phyloP scores from a whole-genome alignment of 2,113 vertebrate species.

The Bufo bufo region DNA sequence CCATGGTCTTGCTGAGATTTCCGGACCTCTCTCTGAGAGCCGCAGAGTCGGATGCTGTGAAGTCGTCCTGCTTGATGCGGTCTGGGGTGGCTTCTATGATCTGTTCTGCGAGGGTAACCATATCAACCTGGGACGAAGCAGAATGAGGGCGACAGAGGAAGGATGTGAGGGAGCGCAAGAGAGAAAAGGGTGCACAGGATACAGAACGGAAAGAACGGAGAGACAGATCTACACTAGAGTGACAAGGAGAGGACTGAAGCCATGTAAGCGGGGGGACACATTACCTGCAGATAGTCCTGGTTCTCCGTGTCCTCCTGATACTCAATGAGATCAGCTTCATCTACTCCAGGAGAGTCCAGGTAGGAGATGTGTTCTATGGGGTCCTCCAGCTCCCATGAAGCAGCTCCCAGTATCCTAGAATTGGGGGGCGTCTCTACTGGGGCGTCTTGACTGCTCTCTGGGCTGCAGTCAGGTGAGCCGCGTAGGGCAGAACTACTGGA shows the following conservation, averaged over 20 bases:
- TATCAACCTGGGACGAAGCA: slow-evolving; percentile 79
- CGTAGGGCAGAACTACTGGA: slow-evolving; percentile 77
- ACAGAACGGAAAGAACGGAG: neutral
- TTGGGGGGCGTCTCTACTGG: slow-evolving; percentile 46
- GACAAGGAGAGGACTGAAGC: neutral
- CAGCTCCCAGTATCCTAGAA: slow-evolving; percentile 16
- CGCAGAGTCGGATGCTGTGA: slow-evolving; percentile 71
- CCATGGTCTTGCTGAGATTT: slow-evolving; percentile 81
- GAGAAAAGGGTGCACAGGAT: neutral
- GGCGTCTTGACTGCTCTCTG: slow-evolving; percentile 58
- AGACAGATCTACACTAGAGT: neutral
- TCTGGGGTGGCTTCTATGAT: slow-evolving; percentile 92
- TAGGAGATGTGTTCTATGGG: neutral
- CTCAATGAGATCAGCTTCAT: slow-evolving; percentile 8
- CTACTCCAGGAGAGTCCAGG: slow-evolving; percentile 29
- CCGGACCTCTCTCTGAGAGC: slow-evolving; percentile 77
- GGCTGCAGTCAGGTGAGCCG: slow-evolving; percentile 70
- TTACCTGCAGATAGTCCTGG: slow-evolving; percentile 43
- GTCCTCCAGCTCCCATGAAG: slow-evolving; percentile 25
- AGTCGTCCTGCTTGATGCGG: slow-evolving; percentile 86
- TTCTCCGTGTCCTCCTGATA: slow-evolving; percentile 49
- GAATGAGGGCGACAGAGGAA: slow-evolving; percentile 23
- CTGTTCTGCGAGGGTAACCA: slow-evolving; percentile 86
- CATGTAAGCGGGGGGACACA: neutral
- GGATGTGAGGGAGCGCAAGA: neutral